A percentile compares a stretch with the other conserved stretches of the same genome.
phyloP scores from a whole-genome alignment of 2,113 vertebrate species.

The Tyto alba region DNA sequence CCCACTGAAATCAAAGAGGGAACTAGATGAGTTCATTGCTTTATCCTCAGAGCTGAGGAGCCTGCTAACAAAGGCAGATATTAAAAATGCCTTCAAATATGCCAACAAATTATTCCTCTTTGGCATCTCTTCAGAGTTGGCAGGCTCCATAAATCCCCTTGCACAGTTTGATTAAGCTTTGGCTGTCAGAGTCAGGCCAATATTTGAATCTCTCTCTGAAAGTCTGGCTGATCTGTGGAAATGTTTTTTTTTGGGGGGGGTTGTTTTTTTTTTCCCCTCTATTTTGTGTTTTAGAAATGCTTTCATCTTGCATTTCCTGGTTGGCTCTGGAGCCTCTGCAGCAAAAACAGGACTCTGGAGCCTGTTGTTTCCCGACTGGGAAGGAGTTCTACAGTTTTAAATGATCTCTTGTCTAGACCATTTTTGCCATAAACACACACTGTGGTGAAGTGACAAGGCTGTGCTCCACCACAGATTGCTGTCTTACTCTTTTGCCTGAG shows the following conservation, averaged over 20 bases:
- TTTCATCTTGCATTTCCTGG: slow-evolving; percentile 45
- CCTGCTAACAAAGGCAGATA: slow-evolving; percentile 29
- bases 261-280: no score
- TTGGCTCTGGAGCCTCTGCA: background rate
- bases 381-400: background rate
- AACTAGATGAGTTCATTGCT: background rate
- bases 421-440: background rate
- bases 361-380: background rate
- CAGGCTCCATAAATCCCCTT: slow-evolving; percentile 25
- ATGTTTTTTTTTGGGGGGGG: background rate
- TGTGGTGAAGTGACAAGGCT: background rate
- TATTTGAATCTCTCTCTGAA: slow-evolving; percentile 20
- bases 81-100: slow-evolving; percentile 40
- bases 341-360: background rate
- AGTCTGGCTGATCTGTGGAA: background rate
- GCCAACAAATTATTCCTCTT: slow-evolving; percentile 10
- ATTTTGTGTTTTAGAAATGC: slow-evolving; percentile 16
- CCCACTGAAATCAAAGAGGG: background rate
- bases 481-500: background rate
- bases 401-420: background rate
- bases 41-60: background rate
- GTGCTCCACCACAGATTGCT: background rate
- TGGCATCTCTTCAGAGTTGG: slow-evolving; percentile 32
- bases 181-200: background rate
- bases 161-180: slow-evolving; percentile 37